A percentile compares a stretch with the other conserved stretches of the same genome.
phyloP scores from a whole-genome alignment of 2,113 vertebrate genomes.

The Trachemys scripta region DNA sequence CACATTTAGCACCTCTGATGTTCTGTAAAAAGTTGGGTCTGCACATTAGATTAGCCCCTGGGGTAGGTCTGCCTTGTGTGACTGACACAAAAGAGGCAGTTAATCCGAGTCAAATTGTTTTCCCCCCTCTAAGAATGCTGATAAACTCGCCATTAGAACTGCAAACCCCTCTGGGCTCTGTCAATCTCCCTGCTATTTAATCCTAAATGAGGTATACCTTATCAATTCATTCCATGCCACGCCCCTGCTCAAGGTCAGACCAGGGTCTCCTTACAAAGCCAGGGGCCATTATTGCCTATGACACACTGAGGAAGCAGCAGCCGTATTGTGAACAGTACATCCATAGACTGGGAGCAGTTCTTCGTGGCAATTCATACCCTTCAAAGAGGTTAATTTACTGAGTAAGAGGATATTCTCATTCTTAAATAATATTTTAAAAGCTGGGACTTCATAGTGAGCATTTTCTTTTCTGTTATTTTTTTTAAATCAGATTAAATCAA shows the following conservation, averaged over 20 bases:
- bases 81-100: background rate
- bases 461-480: background rate
- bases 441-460: background rate
- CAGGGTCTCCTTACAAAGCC: slow-evolving; percentile 21
- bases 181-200: slow-evolving; percentile 53
- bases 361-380: background rate
- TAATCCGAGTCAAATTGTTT: slow-evolving; percentile 11
- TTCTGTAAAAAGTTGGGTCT: background rate
- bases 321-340: background rate
- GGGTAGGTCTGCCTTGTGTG: background rate
- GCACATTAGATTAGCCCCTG: background rate
- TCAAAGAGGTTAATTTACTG: slow-evolving; percentile 9
- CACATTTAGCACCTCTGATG: background rate
- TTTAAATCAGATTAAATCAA: slow-evolving; percentile 58
- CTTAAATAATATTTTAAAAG: slow-evolving; percentile 30
- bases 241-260: slow-evolving; percentile 57
- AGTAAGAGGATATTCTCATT: slow-evolving; percentile 36
- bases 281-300: background rate
- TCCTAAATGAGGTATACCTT: slow-evolving; percentile 63
- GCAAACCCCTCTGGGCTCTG: slow-evolving; percentile 35
- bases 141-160: slow-evolving; percentile 37
- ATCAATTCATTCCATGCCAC: slow-evolving; percentile 56
- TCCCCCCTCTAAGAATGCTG: background rate
- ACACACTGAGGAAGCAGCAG: slow-evolving; percentile 3
- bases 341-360: background rate